Evolutionary conservation across 2,113 vertebrate species (phyloP).

Genomic region (Phaethornis superciliosus): DNA sequence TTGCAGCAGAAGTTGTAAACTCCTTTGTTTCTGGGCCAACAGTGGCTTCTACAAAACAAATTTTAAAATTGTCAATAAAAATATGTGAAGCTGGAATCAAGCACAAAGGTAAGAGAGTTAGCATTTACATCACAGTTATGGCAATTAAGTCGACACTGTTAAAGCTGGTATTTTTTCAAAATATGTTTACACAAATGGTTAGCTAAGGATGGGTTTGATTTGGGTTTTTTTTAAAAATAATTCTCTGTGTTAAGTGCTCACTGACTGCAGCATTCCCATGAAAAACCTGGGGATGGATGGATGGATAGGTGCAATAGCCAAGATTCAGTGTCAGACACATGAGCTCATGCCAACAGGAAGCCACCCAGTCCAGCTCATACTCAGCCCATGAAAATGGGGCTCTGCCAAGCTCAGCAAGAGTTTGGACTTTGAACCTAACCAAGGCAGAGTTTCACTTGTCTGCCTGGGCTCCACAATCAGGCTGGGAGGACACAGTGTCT

Average conservation of each 20-base stretch:
- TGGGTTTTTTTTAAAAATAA: background rate
- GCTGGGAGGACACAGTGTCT: background rate
- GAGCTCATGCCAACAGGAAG: background rate
- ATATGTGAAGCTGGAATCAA: background rate
- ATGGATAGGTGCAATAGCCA: background rate
- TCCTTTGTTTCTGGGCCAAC: conserved; percentile 62
- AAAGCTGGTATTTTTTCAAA: background rate
- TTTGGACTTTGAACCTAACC: background rate
- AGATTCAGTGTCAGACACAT: background rate
- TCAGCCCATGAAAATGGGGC: background rate
- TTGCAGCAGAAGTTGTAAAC: conserved; percentile 70
- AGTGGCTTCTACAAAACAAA: conserved; percentile 75
- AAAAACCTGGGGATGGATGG: background rate
- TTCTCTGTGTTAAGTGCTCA: background rate
- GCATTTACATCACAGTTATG: background rate
- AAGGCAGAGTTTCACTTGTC: background rate
- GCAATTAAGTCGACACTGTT: background rate
- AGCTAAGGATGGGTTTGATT: background rate
- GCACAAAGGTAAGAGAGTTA: background rate
- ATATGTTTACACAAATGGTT: background rate
- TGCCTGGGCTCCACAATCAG: background rate
- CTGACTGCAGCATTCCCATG: background rate
- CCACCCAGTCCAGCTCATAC: background rate
- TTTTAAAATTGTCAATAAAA: conserved; percentile 13
- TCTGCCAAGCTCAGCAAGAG: background rate